phyloP scores from a whole-genome alignment of 2,797 vertebrate genomes.

The Eospalax fontanierii region DNA sequence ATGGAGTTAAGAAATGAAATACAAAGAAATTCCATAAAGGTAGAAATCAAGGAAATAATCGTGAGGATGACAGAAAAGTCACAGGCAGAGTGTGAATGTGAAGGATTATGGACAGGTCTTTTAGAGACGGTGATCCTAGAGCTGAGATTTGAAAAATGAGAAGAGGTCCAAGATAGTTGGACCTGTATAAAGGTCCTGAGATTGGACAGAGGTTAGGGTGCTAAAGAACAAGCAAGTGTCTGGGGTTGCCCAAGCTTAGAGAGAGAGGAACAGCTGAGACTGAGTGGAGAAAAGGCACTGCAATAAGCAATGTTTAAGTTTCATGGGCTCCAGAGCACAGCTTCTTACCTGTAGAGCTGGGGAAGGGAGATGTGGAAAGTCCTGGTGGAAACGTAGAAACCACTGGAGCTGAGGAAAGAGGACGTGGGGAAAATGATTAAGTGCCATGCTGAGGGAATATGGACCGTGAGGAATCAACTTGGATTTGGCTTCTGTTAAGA shows the following conservation, averaged over 20 bases:
- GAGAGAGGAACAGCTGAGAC: neutral
- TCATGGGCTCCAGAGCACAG: neutral
- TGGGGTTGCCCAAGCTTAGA: neutral
- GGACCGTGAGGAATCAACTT: no score
- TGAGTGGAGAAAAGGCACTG: neutral
- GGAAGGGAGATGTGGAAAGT: neutral
- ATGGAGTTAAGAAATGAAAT: neutral
- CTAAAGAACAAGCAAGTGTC: neutral
- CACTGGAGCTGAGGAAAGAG: neutral
- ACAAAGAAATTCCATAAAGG: neutral
- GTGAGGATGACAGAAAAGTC: neutral
- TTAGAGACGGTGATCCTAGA: neutral
- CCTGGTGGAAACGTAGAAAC: slow-evolving; percentile 11
- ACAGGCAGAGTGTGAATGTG: neutral
- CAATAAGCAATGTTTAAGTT: neutral
- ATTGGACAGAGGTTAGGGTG: neutral
- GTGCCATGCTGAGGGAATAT: neutral
- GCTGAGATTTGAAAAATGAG: neutral
- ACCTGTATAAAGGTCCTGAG: neutral
- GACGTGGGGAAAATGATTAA: neutral
- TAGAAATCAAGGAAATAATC: neutral
- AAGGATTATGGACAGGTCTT: neutral
- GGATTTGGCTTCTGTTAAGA: no score
- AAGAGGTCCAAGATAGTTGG: neutral
- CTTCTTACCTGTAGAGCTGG: neutral